These are phyloP conservation scores for Mormyrops boulengeri DNA, from an alignment of 2,797 vertebrate genomes.

Conservation along the genomic window DNA sequence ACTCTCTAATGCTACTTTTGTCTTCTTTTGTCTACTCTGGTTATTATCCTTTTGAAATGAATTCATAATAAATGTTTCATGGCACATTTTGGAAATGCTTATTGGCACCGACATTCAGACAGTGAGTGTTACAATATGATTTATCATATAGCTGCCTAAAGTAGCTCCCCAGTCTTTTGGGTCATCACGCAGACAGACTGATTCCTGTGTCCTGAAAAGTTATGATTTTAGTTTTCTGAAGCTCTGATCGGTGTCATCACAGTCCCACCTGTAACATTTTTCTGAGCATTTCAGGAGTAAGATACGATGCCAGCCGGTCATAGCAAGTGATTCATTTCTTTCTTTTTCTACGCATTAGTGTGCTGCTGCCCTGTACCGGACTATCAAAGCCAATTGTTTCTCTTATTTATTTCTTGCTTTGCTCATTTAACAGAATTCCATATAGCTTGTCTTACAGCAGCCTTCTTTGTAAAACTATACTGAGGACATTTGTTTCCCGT, in stretches of 20 bases:
- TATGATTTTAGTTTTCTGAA: background rate
- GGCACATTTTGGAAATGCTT: background rate
- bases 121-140: background rate
- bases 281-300: background rate
- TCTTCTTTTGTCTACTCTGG: background rate
- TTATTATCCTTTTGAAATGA: background rate
- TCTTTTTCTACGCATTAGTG: background rate
- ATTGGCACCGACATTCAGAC: background rate
- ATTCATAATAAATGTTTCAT: background rate
- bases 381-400: background rate
- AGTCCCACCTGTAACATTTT: background rate
- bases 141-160: background rate
- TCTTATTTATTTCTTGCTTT: background rate
- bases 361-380: background rate
- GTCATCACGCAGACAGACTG: background rate
- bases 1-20: background rate
- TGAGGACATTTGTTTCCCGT: background rate
- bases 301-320: background rate
- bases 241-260: background rate
- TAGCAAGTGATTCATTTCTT: background rate
- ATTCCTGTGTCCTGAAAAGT: background rate
- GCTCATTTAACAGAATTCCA: background rate
- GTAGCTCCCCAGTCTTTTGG: background rate
- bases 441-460: background rate
- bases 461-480: background rate